Evolutionary conservation across 2,113 vertebrate species (phyloP).

Genomic region (Tragelaphus imberbis): DNA sequence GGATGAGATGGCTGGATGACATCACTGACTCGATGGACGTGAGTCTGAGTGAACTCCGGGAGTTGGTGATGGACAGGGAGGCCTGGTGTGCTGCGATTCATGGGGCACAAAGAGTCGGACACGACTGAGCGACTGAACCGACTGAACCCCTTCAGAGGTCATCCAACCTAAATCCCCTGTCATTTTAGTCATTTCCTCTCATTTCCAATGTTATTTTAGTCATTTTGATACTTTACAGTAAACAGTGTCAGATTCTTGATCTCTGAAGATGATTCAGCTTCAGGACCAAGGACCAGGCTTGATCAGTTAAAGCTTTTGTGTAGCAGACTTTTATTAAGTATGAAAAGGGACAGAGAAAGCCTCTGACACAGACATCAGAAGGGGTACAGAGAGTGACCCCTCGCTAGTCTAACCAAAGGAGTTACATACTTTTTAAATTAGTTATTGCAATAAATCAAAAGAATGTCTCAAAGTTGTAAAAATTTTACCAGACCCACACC

Average conservation of each 20-base stretch:
- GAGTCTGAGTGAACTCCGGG: no score
- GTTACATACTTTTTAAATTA: background rate
- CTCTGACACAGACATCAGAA: background rate
- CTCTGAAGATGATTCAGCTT: background rate
- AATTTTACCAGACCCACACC: background rate
- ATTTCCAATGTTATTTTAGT: background rate
- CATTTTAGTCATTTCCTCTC: background rate
- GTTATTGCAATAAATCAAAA: background rate
- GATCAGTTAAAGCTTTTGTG: background rate
- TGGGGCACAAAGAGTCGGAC: rapidly evolving
- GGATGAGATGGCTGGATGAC: no score
- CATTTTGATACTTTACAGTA: background rate
- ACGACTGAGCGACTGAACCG: no score
- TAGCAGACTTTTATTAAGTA: background rate
- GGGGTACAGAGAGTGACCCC: background rate
- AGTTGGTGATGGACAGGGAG: no score
- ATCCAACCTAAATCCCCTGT: background rate
- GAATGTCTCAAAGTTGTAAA: background rate
- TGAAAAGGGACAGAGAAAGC: background rate
- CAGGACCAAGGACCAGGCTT: background rate
- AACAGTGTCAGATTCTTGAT: background rate
- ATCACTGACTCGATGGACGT: no score
- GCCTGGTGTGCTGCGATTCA: no score
- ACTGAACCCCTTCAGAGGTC: background rate
- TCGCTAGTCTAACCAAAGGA: background rate